phyloP scores from a whole-genome alignment of 2,888 invertebrate genomes.

The Polymixis flavicincta region DNA sequence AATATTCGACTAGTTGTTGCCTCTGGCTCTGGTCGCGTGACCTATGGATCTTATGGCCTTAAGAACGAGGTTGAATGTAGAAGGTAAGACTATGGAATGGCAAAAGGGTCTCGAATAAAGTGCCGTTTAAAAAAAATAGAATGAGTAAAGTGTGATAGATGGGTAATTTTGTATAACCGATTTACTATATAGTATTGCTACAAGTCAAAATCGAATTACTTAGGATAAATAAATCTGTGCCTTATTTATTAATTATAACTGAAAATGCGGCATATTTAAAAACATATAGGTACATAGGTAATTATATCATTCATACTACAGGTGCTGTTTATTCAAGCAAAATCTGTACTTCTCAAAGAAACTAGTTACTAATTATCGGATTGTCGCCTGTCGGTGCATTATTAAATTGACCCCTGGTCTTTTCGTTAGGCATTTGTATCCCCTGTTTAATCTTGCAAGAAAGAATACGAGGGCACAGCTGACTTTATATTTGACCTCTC shows the following conservation, averaged over 20 bases:
- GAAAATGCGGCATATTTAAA: no score
- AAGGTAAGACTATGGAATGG: not conserved
- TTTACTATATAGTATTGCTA: not conserved
- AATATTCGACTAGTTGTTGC: constrained; percentile 47
- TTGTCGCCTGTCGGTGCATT: no score
- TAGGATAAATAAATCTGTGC: no score
- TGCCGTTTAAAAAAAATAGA: not conserved
- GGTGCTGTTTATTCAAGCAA: not conserved
- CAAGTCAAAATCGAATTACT: not conserved
- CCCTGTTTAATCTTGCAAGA: not conserved
- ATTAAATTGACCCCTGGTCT: no score
- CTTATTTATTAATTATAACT: no score
- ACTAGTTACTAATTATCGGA: no score
- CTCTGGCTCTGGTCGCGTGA: constrained; percentile 59
- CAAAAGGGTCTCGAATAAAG: not conserved
- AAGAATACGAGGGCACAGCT: not conserved
- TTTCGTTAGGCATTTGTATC: no score
- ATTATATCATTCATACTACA: no score
- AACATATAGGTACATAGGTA: no score
- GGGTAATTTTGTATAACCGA: no score
- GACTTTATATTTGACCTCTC: not conserved
- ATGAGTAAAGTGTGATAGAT: no score
- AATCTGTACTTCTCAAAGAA: no score
- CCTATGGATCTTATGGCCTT: constrained; percentile 46
- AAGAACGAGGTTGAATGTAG: not conserved